Evolutionary conservation across 1,140 invertebrate genomes (phyloP).

Genomic region (Anastatus disparis): DNA sequence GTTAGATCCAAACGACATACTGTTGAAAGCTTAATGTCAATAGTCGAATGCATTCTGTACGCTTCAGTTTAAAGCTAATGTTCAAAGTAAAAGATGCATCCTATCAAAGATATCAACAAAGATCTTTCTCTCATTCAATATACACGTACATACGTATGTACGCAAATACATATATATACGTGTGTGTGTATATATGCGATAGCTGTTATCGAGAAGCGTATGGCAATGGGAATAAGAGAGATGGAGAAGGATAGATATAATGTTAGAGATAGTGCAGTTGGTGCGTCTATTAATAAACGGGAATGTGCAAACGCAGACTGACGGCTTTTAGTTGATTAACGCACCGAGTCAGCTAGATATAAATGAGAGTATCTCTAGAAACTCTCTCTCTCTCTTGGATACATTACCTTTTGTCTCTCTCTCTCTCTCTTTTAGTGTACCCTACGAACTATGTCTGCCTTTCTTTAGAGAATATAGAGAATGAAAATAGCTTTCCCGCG

Average conservation of each 20-base stretch:
- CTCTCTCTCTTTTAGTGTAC: background rate
- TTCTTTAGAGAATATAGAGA: background rate
- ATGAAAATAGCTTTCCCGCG: slow-evolving; percentile 28
- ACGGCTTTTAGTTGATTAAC: slow-evolving; percentile 41
- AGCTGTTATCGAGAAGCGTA: background rate
- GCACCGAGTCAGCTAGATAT: slow-evolving; percentile 4
- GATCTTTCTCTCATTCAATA: too few relatives aligned
- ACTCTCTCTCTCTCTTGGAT: too few relatives aligned
- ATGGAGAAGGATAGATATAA: too few relatives aligned
- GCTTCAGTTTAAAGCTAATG: too few relatives aligned
- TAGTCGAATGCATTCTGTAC: too few relatives aligned
- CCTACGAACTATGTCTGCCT: too few relatives aligned
- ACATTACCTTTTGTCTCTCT: background rate
- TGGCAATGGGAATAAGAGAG: too few relatives aligned
- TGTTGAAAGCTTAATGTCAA: too few relatives aligned
- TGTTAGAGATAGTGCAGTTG: background rate
- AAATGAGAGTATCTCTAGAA: too few relatives aligned
- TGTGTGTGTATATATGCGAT: background rate
- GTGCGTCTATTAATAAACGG: background rate
- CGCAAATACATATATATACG: background rate
- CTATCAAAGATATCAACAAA: too few relatives aligned
- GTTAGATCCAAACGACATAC: too few relatives aligned
- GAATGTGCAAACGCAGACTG: slow-evolving; percentile 33
- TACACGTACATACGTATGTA: background rate
- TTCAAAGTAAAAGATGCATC: too few relatives aligned